Conservation (phyloP, 2,113 vertebrate genomes). For the Macquaria australasica region DNA sequence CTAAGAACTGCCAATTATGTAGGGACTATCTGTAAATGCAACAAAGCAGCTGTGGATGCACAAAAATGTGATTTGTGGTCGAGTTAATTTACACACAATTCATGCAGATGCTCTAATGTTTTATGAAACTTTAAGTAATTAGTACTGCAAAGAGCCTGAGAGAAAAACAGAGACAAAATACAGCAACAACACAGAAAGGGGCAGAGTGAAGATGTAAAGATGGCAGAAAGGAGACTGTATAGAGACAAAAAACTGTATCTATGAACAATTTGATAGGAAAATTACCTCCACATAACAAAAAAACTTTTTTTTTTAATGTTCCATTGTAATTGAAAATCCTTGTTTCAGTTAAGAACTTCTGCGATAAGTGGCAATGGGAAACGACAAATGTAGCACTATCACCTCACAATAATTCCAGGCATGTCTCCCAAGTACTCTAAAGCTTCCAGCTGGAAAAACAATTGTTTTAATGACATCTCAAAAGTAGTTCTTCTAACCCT, state of each 20-base stretch:
- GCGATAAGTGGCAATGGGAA: neutral
- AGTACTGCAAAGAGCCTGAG: neutral
- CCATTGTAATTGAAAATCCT: neutral
- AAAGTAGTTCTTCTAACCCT: neutral
- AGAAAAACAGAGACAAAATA: too few relatives aligned
- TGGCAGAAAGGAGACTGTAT: too few relatives aligned
- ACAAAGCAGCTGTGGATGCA: neutral
- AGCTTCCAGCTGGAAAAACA: neutral
- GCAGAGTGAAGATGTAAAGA: too few relatives aligned
- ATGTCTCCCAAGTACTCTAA: neutral
- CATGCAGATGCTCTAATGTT: neutral
- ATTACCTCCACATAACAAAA: too few relatives aligned
- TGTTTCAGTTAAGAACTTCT: neutral
- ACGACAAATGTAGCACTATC: neutral
- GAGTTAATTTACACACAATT: neutral
- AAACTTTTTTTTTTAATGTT: too few relatives aligned
- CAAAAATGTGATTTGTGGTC: neutral
- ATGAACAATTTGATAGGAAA: neutral
- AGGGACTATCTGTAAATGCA: neutral
- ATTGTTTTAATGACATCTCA: neutral
- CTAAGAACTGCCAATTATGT: neutral
- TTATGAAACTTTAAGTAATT: neutral
- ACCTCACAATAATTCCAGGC: neutral
- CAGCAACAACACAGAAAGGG: too few relatives aligned
- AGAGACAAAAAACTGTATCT: too few relatives aligned